phyloP scores from a whole-genome alignment of 2,113 vertebrate species.

The Petromus typicus region DNA sequence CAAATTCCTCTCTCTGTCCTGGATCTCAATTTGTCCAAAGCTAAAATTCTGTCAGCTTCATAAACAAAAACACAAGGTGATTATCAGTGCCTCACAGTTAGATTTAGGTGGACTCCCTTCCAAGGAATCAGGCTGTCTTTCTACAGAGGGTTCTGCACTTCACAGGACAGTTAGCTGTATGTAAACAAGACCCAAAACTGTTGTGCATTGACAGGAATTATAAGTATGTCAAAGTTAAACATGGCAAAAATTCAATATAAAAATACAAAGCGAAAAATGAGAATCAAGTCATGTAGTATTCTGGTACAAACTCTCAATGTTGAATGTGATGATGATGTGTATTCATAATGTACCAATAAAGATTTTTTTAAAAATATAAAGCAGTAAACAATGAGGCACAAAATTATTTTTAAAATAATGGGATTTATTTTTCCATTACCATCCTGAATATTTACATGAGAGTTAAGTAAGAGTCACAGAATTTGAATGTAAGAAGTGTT shows the following conservation, averaged over 20 bases:
- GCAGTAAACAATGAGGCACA: neutral
- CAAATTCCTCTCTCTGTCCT: neutral
- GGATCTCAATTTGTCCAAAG: neutral
- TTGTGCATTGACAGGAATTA: neutral
- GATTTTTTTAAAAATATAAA: constrained; percentile 2
- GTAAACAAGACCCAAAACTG: neutral
- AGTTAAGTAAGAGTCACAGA: neutral
- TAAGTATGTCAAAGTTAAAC: neutral
- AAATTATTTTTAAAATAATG: neutral
- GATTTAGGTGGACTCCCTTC: neutral
- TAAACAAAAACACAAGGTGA: constrained; percentile 1
- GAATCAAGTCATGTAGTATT: no score
- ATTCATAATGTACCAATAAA: no score
- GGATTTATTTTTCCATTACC: neutral
- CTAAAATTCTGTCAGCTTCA: constrained; percentile 8
- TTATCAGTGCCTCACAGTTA: neutral
- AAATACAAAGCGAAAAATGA: no score
- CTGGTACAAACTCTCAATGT: no score
- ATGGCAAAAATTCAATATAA: neutral
- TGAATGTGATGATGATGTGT: no score
- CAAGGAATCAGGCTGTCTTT: neutral
- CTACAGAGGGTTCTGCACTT: neutral
- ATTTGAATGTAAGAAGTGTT: neutral
- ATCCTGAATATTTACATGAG: neutral
- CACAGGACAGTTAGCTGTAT: neutral